Evolutionary conservation across 2,113 vertebrate species (phyloP), one percentile per base, ranked within the genome.

Genomic region (Ictidomys tridecemlineatus): DNA sequence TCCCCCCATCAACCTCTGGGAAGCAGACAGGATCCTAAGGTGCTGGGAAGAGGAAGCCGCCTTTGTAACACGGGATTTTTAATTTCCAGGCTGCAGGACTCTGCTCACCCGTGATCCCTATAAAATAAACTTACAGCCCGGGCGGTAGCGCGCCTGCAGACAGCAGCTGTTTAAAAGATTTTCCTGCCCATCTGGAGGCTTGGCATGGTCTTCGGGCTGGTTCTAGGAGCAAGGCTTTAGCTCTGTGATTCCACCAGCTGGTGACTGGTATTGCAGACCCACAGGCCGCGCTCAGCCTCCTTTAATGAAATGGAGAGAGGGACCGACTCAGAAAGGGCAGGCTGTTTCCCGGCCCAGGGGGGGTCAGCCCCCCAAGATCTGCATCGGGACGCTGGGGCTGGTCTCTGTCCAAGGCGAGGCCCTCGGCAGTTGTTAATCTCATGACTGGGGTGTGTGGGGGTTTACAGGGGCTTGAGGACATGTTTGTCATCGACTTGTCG

Each of bases 151-250:
- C 95, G 84, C 89, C 93, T n/a, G 88, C 96, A 93, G 97, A 97
- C 91, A 37, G 94, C 95, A 98, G 98, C 97, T 98, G 97, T 98
- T 98, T 98, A 98, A 98, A 97, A 97, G 95, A 96, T 98, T 98
- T 98, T 97, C 98, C 96, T 97, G 92, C 96, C 98, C 99, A 98
- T 98, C 98, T 99, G 98, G 98, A 85, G 90, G 90, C 96, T 97
- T 97, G 98, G 97, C 93, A 37, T 45, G 89, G 96, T 79, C 86
- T 96, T 95, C 89, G 91, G 93, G 89, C 97, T 85, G 97, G 96
- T 96, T 98, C 92, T 88, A 86, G 95, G 95, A 98, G 98, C 96
- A 96, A 98, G 97, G 76, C 93, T 97, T 97, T 97, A 97, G 97
- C 97, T 98, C 95, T 82, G 93, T 95, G 98, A 98, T 97, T 97